Percentiles rank a stretch among this genome's conserved stretches.
These are phyloP conservation scores for Trogon melanurus DNA, from an alignment of 2,113 vertebrate genomes.

Conservation along the genomic window DNA sequence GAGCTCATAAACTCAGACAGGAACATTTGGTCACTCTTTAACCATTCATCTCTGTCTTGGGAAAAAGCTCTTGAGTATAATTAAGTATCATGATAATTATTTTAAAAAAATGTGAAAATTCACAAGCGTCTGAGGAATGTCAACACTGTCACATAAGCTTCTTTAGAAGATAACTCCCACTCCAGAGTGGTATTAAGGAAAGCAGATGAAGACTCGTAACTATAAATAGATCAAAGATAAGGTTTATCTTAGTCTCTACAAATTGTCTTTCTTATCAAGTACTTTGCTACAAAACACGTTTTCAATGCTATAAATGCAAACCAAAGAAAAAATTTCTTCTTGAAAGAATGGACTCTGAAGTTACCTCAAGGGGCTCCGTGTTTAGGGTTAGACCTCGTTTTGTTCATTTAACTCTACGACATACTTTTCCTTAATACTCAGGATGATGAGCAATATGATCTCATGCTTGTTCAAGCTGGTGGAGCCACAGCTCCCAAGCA, in stretches of 20 bases:
- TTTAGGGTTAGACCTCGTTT: neutral
- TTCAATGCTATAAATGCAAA: neutral
- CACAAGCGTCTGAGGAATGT: neutral
- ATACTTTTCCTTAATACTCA: neutral
- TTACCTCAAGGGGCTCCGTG: neutral
- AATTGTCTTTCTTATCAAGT: neutral
- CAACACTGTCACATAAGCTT: neutral
- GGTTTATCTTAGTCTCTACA: neutral
- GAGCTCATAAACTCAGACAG: neutral
- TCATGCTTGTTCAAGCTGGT: neutral
- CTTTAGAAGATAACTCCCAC: constrained; percentile 36
- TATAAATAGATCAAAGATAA: constrained; percentile 38
- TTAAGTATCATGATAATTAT: neutral
- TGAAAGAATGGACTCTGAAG: neutral
- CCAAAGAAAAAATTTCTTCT: neutral
- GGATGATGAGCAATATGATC: accelerated
- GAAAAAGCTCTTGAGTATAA: neutral
- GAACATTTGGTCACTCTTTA: neutral
- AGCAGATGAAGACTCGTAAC: constrained; percentile 30
- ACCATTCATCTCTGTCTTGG: neutral
- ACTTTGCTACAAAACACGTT: neutral
- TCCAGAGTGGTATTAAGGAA: constrained; percentile 17
- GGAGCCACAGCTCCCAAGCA: neutral
- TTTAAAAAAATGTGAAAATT: neutral
- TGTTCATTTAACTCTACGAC: neutral